Conservation (phyloP, 1,140 invertebrate species). For the Drosophila bocki region DNA sequence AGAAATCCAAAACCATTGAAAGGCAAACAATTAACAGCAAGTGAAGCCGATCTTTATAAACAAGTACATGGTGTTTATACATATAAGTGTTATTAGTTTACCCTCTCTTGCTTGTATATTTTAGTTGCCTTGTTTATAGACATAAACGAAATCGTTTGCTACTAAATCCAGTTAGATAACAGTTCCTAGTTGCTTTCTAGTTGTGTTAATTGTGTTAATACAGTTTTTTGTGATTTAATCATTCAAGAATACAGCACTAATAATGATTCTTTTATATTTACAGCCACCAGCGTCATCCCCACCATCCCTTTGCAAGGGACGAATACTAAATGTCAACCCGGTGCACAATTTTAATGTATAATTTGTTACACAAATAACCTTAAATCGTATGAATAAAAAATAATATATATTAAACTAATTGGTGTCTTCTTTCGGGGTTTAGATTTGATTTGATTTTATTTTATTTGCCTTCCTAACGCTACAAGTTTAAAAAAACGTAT, state of each 20-base stretch:
- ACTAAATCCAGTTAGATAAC: not conserved
- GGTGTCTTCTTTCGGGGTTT: too few relatives aligned
- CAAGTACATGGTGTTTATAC: conserved; percentile 15
- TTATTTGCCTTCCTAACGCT: too few relatives aligned
- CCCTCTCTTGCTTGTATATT: conserved; percentile 4
- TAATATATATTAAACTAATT: not conserved
- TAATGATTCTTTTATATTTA: not conserved
- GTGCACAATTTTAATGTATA: conserved; percentile 14
- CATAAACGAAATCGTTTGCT: not conserved
- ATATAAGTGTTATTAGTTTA: conserved; percentile 13
- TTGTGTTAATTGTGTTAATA: not conserved
- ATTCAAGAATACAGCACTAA: not conserved
- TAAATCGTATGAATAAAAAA: conserved; percentile 32
- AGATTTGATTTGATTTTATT: too few relatives aligned
- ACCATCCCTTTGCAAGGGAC: conserved; percentile 38
- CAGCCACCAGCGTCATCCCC: conserved; percentile 20
- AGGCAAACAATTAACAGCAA: conserved; percentile 8
- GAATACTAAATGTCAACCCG: conserved; percentile 18
- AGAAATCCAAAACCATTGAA: conserved; percentile 9
- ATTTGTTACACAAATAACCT: conserved; percentile 34
- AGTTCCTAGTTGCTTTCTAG: not conserved
- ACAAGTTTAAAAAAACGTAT: too few relatives aligned
- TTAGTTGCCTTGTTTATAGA: conserved; percentile 1
- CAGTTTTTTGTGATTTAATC: not conserved
- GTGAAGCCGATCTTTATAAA: conserved; percentile 5